Evolutionary conservation across 2,888 invertebrate species (phyloP), one percentile per base, ranked within the genome.

Genomic region (Campoletis raptor): DNA sequence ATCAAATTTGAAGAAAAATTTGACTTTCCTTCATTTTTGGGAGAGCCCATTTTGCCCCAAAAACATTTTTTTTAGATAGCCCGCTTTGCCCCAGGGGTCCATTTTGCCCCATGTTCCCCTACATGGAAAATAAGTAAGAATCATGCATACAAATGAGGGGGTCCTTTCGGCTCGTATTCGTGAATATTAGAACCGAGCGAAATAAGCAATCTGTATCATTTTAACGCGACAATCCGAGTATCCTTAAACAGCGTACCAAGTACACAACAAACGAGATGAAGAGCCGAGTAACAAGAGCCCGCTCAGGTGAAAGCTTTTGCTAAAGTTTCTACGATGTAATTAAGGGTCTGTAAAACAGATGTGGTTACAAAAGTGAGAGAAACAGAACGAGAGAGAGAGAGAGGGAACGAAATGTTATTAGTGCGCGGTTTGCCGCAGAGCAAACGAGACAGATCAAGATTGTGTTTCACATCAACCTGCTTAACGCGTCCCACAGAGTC

Each of bases 121-220:
- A 30, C 30, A 30, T 30, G 30, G 30, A 30, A 30, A 30, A 30
- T 30, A 30, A 30, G 30, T 30, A 30, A 30, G 30, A 30, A 30
- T 30, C 24, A 40, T 21, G 21, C 21, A 42, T 15, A 24, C 12
- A 2, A n/a, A n/a, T n/a, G n/a, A n/a, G n/a, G 70, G 54, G 9
- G 24, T 64, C 52, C 37, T 77, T 81, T n/a, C 36, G 72, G 64
- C 48, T 67, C 64, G 15, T 30, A 52, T 66, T 73, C 73, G 72
- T 40, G 40, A 21, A 67, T 52, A 30, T 52, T 64, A 85, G 30
- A 69, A 45, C 40, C 57, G 70, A 18, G 70, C 82, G 21, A 85
- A 87, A 83, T 81, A 81, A 57, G 81, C 85, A 87, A 80, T 87
- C 89, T 83, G 89, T 90, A 90, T 90, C 87, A 87, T 87, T 89